Percentiles rank a stretch among this genome's conserved stretches.
These are phyloP conservation scores for Tokudaia tokunoshimensis DNA, from an alignment of 2,797 vertebrate species.

Conservation along the genomic window DNA sequence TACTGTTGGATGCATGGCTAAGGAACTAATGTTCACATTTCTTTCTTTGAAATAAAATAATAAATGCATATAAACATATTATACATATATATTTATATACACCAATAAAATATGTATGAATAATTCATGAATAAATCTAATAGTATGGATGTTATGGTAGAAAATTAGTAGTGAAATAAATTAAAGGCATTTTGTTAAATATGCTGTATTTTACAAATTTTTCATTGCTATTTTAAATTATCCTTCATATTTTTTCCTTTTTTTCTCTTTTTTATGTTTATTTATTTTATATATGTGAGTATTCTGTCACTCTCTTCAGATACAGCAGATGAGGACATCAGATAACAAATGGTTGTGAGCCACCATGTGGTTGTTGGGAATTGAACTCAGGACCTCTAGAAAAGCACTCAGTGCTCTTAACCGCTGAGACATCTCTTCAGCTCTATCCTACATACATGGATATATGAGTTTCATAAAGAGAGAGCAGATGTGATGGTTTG, in stretches of 20 bases:
- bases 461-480: constrained; percentile 10
- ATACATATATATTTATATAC: background rate
- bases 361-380: background rate
- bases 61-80: background rate
- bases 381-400: background rate
- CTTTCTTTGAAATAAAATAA: background rate
- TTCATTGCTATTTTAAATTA: background rate
- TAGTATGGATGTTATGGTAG: background rate
- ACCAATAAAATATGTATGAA: background rate
- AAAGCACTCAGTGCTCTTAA: background rate
- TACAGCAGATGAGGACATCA: background rate
- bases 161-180: background rate
- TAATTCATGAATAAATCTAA: background rate
- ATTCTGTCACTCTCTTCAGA: background rate
- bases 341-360: background rate
- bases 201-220: background rate
- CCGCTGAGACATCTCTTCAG: background rate
- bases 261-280: background rate
- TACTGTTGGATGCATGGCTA: background rate
- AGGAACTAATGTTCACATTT: background rate
- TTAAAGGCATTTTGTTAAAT: background rate
- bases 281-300: background rate
- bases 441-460: background rate
- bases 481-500: background rate
- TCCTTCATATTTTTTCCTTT: background rate